Conservation (phyloP, 2,888 invertebrate genomes). For the Chrysolina americana region DNA sequence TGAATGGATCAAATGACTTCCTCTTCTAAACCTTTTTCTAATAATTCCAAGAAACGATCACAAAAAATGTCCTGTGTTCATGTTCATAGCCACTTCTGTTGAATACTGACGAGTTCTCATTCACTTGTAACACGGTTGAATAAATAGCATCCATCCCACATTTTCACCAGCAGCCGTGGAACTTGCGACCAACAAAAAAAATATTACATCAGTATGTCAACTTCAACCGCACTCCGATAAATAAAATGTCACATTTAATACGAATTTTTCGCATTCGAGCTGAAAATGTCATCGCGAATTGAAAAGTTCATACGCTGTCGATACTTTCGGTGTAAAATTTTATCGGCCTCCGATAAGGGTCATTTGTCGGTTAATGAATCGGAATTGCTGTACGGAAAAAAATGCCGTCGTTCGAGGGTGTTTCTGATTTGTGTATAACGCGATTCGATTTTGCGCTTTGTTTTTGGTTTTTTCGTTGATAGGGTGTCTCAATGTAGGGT, state of each 20-base stretch:
- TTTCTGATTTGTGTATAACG: conserved; percentile 41
- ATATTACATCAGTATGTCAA: conserved; percentile 21
- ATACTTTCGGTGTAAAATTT: conserved; percentile 45
- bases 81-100: too few relatives aligned
- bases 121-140: not conserved
- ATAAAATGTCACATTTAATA: conserved; percentile 44
- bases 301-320: conserved; percentile 54
- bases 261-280: conserved; percentile 41
- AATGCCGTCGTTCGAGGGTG: conserved; percentile 26
- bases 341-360: conserved; percentile 51
- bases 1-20: too few relatives aligned
- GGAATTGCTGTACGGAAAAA: conserved; percentile 45
- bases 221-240: conserved; percentile 28
- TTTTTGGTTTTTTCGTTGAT: conserved; percentile 20
- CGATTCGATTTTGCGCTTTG: conserved; percentile 36
- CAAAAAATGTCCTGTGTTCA: too few relatives aligned
- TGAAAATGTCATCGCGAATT: conserved; percentile 56
- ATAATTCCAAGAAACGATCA: too few relatives aligned
- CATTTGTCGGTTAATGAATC: conserved; percentile 58
- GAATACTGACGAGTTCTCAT: too few relatives aligned
- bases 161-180: conserved; percentile 9
- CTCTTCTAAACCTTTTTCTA: too few relatives aligned
- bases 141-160: conserved; percentile 13
- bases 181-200: conserved; percentile 12
- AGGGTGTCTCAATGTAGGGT: conserved; percentile 21